Evolutionary conservation across 2,113 vertebrate genomes (phyloP).

Genomic region (Progne subis): DNA sequence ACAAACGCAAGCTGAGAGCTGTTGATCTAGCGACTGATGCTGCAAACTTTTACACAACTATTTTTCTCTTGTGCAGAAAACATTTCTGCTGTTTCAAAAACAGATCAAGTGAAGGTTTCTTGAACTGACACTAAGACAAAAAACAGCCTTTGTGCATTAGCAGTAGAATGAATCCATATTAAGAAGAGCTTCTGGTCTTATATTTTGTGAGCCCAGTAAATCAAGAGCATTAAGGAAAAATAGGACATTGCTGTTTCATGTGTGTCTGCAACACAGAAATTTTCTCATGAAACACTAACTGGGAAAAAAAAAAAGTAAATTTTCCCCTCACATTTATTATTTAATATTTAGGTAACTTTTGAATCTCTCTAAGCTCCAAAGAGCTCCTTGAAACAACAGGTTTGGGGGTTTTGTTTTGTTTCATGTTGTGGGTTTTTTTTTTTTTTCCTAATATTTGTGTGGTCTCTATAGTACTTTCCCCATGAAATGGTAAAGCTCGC

Average conservation of each 20-base stretch:
- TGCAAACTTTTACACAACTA: background rate
- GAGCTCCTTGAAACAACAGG: background rate
- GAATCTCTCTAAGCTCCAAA: background rate
- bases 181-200: constrained; percentile 39
- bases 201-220: constrained; percentile 24
- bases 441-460: background rate
- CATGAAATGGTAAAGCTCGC: background rate
- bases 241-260: background rate
- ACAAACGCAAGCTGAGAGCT: background rate
- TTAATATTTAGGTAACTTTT: background rate
- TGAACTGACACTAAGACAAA: background rate
- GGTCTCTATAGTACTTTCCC: background rate
- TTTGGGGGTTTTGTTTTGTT: background rate
- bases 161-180: background rate
- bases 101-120: background rate
- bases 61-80: background rate
- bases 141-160: background rate
- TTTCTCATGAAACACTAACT: background rate
- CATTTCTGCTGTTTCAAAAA: constrained; percentile 1
- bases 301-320: background rate
- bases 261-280: background rate
- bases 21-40: background rate
- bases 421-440: rapidly evolving
- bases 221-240: background rate
- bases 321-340: background rate